Evolutionary conservation across 2,888 invertebrate genomes (phyloP).

Genomic region (Eupeodes latifasciatus): DNA sequence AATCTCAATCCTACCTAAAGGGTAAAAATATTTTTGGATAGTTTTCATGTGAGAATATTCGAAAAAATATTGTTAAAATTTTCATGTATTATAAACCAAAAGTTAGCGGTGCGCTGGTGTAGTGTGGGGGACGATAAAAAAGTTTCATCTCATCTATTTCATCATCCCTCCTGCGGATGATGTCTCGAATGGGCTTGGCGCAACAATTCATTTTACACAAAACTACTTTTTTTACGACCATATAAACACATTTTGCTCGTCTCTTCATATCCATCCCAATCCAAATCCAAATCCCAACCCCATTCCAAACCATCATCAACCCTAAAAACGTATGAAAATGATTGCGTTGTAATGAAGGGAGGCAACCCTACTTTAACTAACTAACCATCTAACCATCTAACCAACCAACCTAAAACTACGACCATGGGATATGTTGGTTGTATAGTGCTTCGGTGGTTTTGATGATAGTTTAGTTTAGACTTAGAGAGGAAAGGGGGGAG

Average conservation of each 20-base stretch:
- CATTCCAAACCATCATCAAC: not conserved
- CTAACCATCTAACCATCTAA: conserved; percentile 19
- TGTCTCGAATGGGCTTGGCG: conserved; percentile 19
- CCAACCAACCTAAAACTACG: conserved; percentile 1
- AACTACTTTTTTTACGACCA: conserved; percentile 46
- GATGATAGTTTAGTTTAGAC: conserved; percentile 18
- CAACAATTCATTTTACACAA: conserved; percentile 55
- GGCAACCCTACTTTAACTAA: conserved; percentile 1
- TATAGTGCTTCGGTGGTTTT: conserved; percentile 47
- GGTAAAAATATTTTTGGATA: conserved; percentile 48
- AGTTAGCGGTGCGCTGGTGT: conserved; percentile 10
- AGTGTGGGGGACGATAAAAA: not conserved
- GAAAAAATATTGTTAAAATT: conserved; percentile 52
- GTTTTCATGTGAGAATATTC: conserved; percentile 66
- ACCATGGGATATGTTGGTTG: not conserved
- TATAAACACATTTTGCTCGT: conserved; percentile 57
- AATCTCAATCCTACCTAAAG: not conserved
- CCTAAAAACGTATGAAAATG: conserved; percentile 37
- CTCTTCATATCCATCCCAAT: too few relatives aligned
- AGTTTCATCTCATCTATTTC: conserved; percentile 26
- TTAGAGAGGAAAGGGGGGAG: not conserved
- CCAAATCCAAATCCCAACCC: conserved; percentile 22
- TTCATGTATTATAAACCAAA: conserved; percentile 60
- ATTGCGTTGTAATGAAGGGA: conserved; percentile 39
- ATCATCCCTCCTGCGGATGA: not conserved